Evolutionary conservation across 2,797 vertebrate species (phyloP).

Genomic region (Potorous gilbertii): DNA sequence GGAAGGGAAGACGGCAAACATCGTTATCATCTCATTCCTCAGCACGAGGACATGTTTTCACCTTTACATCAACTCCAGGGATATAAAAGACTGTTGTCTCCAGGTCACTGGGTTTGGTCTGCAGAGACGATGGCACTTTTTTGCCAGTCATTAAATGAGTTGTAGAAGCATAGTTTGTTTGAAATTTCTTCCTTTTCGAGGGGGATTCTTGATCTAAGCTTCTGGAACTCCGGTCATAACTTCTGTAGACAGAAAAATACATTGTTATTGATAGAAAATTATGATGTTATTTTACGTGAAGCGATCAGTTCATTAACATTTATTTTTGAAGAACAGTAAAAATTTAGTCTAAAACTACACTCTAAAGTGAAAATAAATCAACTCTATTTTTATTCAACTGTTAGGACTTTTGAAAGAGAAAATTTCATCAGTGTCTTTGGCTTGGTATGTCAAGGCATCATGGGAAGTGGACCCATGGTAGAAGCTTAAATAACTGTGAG

Average conservation of each 20-base stretch:
- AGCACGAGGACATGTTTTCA: slow-evolving; percentile 74
- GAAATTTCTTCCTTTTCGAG: slow-evolving; percentile 97
- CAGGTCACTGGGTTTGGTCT: slow-evolving; percentile 94
- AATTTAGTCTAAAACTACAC: neutral
- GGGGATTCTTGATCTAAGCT: slow-evolving; percentile 98
- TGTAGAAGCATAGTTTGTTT: slow-evolving; percentile 93
- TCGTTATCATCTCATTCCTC: neutral
- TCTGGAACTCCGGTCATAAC: slow-evolving; percentile 94
- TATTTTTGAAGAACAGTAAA: neutral
- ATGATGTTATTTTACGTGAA: slow-evolving; percentile 8
- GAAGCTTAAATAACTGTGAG: neutral
- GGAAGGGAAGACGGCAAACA: slow-evolving; percentile 24
- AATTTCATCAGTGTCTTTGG: neutral
- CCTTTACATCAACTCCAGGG: slow-evolving; percentile 99
- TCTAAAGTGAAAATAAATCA: neutral
- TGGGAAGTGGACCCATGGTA: neutral
- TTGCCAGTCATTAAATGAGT: slow-evolving; percentile 94
- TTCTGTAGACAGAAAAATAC: slow-evolving; percentile 85
- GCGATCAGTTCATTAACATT: neutral
- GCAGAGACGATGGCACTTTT: slow-evolving; percentile 95
- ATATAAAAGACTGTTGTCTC: slow-evolving; percentile 99
- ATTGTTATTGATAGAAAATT: slow-evolving; percentile 6
- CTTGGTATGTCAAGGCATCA: neutral
- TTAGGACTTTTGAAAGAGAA: slow-evolving; percentile 29
- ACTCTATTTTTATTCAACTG: neutral